Evolutionary conservation across 2,888 invertebrate species (phyloP).

Genomic region (Didymodactylos carnosus): DNA sequence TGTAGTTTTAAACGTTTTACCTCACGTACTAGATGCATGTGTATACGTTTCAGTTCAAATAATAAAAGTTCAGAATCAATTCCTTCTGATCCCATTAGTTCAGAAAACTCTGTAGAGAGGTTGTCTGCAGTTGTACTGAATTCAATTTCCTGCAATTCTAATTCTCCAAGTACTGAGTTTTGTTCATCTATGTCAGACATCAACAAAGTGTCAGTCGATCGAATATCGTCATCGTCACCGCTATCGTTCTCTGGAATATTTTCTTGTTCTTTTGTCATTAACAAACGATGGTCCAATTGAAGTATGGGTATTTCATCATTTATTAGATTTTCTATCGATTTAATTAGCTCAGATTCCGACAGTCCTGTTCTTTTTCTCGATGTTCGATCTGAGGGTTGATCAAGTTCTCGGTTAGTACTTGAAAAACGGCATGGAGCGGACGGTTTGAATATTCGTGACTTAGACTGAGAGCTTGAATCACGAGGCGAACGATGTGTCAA

Average conservation of each 20-base stretch:
- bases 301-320: too few relatives aligned
- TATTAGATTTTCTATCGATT: neutral
- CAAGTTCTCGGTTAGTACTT: too few relatives aligned
- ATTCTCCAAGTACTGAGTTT: slow-evolving; percentile 20
- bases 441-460: neutral
- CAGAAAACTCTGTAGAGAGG: neutral
- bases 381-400: too few relatives aligned
- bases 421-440: too few relatives aligned
- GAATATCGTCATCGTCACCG: neutral
- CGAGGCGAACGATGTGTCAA: too few relatives aligned
- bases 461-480: neutral
- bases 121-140: slow-evolving; percentile 16
- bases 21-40: slow-evolving; percentile 20
- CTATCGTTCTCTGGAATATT: neutral
- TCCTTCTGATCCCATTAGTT: neutral
- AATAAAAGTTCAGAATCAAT: neutral
- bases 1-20: slow-evolving; percentile 18
- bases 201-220: too few relatives aligned
- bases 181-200: neutral
- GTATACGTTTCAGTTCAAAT: slow-evolving; percentile 10
- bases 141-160: slow-evolving; percentile 18
- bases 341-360: neutral
- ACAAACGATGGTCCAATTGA: too few relatives aligned
- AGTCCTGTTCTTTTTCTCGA: too few relatives aligned
- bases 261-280: neutral